Conservation (phyloP, 2,888 invertebrate species). For the Rhorus exstirpatorius region DNA sequence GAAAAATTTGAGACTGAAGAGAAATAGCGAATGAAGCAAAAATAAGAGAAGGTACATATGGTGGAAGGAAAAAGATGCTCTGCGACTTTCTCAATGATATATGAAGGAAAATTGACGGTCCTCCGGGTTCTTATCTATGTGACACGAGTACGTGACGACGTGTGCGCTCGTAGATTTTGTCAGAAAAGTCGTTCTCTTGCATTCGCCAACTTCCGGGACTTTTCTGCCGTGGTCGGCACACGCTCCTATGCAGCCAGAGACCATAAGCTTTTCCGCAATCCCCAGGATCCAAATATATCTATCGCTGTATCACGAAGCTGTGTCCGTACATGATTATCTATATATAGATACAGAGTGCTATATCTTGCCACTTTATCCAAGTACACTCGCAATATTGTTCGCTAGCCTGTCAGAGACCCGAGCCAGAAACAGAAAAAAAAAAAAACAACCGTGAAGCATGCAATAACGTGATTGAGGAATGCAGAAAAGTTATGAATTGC, state of each 20-base stretch:
- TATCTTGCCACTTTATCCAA: slow-evolving; percentile 35
- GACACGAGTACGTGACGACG: slow-evolving; percentile 56
- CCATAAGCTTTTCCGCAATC: slow-evolving; percentile 21
- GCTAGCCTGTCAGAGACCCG: slow-evolving; percentile 7
- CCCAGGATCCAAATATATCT: slow-evolving; percentile 29
- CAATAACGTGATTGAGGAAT: slow-evolving; percentile 14
- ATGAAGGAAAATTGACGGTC: slow-evolving; percentile 49
- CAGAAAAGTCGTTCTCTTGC: slow-evolving; percentile 1
- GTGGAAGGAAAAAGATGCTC: slow-evolving; percentile 9
- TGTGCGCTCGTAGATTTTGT: slow-evolving; percentile 41
- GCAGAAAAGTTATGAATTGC: slow-evolving; percentile 16
- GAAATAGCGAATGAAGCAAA: slow-evolving; percentile 23
- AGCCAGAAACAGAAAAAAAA: neutral
- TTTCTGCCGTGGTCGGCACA: slow-evolving; percentile 16
- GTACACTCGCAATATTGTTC: slow-evolving; percentile 41
- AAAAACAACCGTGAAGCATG: neutral
- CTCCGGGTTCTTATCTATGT: slow-evolving; percentile 42
- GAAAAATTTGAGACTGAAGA: neutral
- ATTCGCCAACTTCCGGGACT: slow-evolving; percentile 3
- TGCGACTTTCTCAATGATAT: slow-evolving; percentile 1
- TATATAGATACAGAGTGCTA: neutral
- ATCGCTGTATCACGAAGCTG: neutral
- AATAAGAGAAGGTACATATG: slow-evolving; percentile 17
- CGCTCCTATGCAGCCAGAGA: neutral
- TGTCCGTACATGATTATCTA: neutral